Base-by-base conservation (phyloP, 2,797 vertebrate genomes). In the Cephalopachus bancanus region DNA sequence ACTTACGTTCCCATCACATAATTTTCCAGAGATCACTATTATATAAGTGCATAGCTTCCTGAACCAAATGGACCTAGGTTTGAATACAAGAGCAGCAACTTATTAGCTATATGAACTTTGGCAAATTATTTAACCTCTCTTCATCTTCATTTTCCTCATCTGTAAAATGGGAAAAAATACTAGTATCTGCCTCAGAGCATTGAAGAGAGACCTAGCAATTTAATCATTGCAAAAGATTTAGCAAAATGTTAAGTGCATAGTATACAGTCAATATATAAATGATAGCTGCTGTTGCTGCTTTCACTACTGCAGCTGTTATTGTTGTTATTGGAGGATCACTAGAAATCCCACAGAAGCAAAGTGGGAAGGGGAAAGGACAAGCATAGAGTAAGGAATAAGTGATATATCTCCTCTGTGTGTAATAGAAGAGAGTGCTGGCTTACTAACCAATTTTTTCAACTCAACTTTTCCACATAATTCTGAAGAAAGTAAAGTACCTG, bases 291-390 rank as follows among this genome's bases (percentile, higher is more conserved):
- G 24, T 83, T 64, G 44, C 59, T 30, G 20, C 28, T 62, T 0
- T 20, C 19, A 44, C 16, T 19, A 7, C 65, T 88, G 12, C 2
- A 59, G 37, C 12, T 91, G 22, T 84, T 84, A 26, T 33, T 95
- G 30, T 55, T 85, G 7, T 71, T 84, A 55, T 80, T 80, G 60
- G 44, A 67, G 0, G n/a, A 89, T 94, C 30, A 60, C 76, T 79
- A 85, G 59, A 94, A 89, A 83, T 91, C 11, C n/a, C 67, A 79
- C 33, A 85, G 86, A 71, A 95, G 37, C 57, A 80, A 96, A 59
- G 2, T 33, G 2, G n/a, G n/a, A 88, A 93, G 24, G 16, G 7
- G 15, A 59, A 64, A 81, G 24, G 24, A 65, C 28, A 86, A 28
- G 28, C 55, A 81, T 81, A 64, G 17, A 85, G 71, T 71, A 84